A percentile compares a stretch with the other conserved stretches of the same genome.
Conservation (phyloP, 2,797 vertebrate genomes). For the Ataeniobius toweri region DNA sequence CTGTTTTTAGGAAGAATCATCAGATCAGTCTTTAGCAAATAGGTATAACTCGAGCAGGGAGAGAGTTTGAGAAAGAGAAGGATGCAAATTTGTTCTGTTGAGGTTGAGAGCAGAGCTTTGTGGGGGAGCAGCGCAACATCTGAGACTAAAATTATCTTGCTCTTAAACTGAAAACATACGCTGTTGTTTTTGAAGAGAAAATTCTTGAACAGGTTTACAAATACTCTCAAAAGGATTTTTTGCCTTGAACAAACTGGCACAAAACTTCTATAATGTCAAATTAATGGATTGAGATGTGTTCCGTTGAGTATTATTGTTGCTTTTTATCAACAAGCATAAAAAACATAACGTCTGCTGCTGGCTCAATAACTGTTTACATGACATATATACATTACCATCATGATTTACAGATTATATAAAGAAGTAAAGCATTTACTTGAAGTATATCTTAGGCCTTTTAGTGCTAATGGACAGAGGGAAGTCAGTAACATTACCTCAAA, state of each 20-base stretch:
- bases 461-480: background rate
- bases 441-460: background rate
- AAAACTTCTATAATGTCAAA: background rate
- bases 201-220: background rate
- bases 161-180: background rate
- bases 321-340: background rate
- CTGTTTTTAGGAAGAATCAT: no score
- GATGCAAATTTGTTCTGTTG: background rate
- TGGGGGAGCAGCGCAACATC: background rate
- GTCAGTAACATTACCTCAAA: background rate
- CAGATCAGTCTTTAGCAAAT: background rate
- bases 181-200: background rate
- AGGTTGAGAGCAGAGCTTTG: background rate
- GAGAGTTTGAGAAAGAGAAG: background rate
- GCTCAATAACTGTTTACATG: slow-evolving; percentile 4
- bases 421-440: background rate
- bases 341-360: background rate
- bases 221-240: background rate
- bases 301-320: background rate
- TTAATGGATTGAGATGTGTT: background rate
- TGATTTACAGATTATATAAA: background rate
- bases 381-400: background rate
- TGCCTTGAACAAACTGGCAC: slow-evolving; percentile 1
- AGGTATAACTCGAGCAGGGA: background rate
- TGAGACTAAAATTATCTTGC: background rate